These are phyloP conservation scores for Platysteira castanea DNA, from an alignment of 2,113 vertebrate species.

Conservation along the genomic window DNA sequence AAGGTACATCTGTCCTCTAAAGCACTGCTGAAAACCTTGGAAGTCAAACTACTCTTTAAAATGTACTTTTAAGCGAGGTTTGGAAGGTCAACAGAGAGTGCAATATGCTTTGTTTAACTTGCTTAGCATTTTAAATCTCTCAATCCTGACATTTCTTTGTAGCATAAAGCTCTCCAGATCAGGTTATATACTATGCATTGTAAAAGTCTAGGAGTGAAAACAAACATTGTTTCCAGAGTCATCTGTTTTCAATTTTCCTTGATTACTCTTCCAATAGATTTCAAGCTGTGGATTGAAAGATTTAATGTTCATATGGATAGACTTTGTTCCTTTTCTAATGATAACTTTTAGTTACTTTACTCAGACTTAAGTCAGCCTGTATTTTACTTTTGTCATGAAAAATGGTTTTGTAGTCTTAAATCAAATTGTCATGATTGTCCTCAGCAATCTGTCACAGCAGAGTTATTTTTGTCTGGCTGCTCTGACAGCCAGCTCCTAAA, in stretches of 20 bases:
- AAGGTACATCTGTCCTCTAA: background rate
- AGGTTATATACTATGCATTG: background rate
- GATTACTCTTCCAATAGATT: background rate
- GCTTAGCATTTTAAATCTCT: background rate
- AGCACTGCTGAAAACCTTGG: background rate
- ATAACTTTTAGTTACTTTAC: background rate
- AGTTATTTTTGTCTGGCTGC: background rate
- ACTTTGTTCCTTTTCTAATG: background rate
- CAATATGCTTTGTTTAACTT: constrained; percentile 31
- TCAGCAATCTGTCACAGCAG: background rate
- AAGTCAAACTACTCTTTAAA: background rate
- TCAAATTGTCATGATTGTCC: background rate
- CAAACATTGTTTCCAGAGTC: background rate
- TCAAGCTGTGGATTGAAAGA: background rate
- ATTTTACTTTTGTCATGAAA: background rate
- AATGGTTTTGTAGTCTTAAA: background rate
- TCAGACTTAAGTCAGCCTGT: background rate
- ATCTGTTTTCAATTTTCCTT: constrained; percentile 16
- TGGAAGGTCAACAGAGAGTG: constrained; percentile 3
- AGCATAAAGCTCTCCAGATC: constrained; percentile 21
- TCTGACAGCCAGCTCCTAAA: background rate
- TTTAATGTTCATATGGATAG: background rate
- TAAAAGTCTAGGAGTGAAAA: constrained; percentile 21
- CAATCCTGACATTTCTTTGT: background rate
- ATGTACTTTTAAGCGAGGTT: background rate